Evolutionary conservation across 2,113 vertebrate species (phyloP).

Genomic region (Corvus hawaiiensis): DNA sequence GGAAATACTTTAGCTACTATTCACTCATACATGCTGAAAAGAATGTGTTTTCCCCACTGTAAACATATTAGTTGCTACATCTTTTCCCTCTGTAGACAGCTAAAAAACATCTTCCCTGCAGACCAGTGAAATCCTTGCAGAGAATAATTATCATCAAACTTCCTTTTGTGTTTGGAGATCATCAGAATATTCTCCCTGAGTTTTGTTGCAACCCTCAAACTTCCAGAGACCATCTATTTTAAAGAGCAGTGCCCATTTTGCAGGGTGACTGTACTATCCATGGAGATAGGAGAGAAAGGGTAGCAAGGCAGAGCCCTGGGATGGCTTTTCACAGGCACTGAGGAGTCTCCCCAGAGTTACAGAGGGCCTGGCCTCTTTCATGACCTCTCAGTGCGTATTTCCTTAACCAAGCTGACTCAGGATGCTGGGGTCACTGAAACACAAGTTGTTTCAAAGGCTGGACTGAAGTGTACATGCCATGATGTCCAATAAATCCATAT

Average conservation of each 20-base stretch:
- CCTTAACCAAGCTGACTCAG: constrained; percentile 26
- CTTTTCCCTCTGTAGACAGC: not conserved
- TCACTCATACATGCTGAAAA: not conserved
- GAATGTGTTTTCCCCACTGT: not conserved
- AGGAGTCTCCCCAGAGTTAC: not conserved
- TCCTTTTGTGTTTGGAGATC: not conserved
- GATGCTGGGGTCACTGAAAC: constrained; percentile 20
- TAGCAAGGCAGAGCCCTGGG: not conserved
- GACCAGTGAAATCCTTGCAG: not conserved
- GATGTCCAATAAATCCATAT: not conserved
- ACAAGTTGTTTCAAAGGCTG: not conserved
- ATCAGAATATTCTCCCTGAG: not conserved
- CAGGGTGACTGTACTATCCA: not conserved
- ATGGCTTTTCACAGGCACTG: not conserved
- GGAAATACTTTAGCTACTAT: not conserved
- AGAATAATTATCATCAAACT: not conserved
- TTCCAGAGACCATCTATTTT: not conserved
- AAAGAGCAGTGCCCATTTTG: not conserved
- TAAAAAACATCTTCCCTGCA: not conserved
- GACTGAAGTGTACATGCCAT: not conserved
- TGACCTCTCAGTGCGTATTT: constrained; percentile 16
- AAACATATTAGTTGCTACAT: not conserved
- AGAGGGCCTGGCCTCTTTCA: not conserved
- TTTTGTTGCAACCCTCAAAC: not conserved
- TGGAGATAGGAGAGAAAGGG: not conserved